Evolutionary conservation across 2,113 vertebrate species (phyloP).

Genomic region (Anoplopoma fimbria): DNA sequence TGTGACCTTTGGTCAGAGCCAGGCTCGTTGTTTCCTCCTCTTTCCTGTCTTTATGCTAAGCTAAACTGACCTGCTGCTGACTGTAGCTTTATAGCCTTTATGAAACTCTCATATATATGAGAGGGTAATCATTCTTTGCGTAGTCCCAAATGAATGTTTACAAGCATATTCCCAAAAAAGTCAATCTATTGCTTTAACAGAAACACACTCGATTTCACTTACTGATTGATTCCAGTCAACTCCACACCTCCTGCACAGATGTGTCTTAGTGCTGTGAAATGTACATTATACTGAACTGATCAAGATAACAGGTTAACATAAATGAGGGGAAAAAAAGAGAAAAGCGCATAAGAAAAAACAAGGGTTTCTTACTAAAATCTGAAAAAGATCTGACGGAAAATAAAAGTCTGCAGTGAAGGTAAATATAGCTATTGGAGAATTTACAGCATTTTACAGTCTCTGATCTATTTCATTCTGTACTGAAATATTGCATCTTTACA

Average conservation of each 20-base stretch:
- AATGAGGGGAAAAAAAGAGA: neutral
- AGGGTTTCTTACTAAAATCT: neutral
- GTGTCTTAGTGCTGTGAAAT: constrained; percentile 3
- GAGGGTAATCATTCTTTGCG: neutral
- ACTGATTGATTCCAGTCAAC: neutral
- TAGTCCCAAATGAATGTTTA: neutral
- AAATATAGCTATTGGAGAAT: neutral
- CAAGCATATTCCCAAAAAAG: neutral
- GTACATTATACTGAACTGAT: constrained; percentile 15
- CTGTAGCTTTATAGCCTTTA: neutral
- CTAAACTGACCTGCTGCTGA: neutral
- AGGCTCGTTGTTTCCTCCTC: neutral
- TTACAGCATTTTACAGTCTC: neutral
- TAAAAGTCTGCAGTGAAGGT: neutral
- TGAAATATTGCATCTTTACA: constrained; percentile 3
- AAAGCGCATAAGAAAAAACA: neutral
- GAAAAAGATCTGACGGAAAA: neutral
- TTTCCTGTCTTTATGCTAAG: neutral
- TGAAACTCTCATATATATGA: neutral
- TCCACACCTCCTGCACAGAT: neutral
- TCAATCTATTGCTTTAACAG: neutral
- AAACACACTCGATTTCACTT: neutral
- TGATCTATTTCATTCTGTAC: neutral
- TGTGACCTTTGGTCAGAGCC: too few species aligned
- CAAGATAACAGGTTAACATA: constrained; percentile 12